phyloP scores from a whole-genome alignment of 2,113 vertebrate species.

The Alouatta palliata region DNA sequence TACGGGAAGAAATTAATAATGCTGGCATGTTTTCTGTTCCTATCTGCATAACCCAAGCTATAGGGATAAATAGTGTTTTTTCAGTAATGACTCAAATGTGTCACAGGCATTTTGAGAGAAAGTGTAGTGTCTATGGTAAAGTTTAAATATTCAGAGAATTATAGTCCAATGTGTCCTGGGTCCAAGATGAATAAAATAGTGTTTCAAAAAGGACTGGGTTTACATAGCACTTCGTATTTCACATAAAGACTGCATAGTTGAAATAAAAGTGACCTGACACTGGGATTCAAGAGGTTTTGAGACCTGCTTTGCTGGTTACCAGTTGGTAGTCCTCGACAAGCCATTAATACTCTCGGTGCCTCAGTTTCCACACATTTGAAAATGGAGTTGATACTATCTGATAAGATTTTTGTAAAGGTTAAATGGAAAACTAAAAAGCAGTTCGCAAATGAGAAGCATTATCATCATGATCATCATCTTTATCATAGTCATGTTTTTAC shows the following conservation, averaged over 20 bases:
- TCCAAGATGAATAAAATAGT: background rate
- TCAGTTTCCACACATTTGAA: background rate
- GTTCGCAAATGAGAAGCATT: background rate
- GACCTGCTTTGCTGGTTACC: background rate
- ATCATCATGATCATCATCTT: background rate
- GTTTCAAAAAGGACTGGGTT: background rate
- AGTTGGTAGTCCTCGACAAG: background rate
- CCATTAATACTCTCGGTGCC: background rate
- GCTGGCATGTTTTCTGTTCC: conserved; percentile 2
- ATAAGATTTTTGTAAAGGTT: background rate
- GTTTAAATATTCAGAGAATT: background rate
- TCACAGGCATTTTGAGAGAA: background rate
- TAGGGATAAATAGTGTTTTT: conserved; percentile 20
- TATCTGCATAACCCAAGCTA: background rate
- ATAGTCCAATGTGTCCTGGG: background rate
- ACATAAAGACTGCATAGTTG: background rate
- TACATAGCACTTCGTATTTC: background rate
- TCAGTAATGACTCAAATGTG: background rate
- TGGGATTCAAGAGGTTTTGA: background rate
- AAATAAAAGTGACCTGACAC: background rate
- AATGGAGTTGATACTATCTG: background rate
- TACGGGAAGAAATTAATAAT: conserved; percentile 35
- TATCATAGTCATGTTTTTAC: background rate
- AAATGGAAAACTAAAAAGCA: background rate
- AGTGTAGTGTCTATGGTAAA: background rate